Evolutionary conservation across 53 echinoderm and acorn worm species (phyloP).

Genomic region (Holothuria leucospilota): DNA sequence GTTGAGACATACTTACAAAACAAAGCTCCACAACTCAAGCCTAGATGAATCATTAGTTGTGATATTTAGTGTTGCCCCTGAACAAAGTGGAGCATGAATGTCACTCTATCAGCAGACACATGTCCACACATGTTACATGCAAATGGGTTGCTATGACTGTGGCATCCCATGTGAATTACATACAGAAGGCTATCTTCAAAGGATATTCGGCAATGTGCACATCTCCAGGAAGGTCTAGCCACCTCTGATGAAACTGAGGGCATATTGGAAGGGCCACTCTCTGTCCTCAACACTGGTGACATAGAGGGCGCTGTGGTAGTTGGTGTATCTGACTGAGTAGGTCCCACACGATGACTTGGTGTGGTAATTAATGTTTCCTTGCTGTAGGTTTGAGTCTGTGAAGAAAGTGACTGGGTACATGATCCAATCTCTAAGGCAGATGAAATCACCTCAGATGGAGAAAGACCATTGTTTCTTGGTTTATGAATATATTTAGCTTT

Average conservation of each 20-base stretch:
- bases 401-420: too few relatives aligned
- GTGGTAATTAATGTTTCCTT: too few relatives aligned
- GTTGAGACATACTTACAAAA: too few relatives aligned
- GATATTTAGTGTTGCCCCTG: slow-evolving; percentile 65
- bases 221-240: slow-evolving; percentile 63
- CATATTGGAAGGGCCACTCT: neutral
- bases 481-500: too few relatives aligned
- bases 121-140: slow-evolving; percentile 83
- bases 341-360: too few relatives aligned
- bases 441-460: too few relatives aligned
- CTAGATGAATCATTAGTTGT: too few relatives aligned
- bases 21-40: too few relatives aligned
- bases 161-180: slow-evolving; percentile 86
- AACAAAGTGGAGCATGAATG: slow-evolving; percentile 80
- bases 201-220: slow-evolving; percentile 73
- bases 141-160: slow-evolving; percentile 70
- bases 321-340: too few relatives aligned
- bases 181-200: slow-evolving; percentile 87
- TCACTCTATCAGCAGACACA: slow-evolving; percentile 68
- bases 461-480: too few relatives aligned
- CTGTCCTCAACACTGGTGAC: neutral
- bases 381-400: too few relatives aligned
- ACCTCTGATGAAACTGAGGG: neutral
- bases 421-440: too few relatives aligned
- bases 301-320: neutral